Percentiles rank a stretch among this genome's conserved stretches.
Conservation (phyloP, 1,140 invertebrate species). For the Bombus breviceps region DNA sequence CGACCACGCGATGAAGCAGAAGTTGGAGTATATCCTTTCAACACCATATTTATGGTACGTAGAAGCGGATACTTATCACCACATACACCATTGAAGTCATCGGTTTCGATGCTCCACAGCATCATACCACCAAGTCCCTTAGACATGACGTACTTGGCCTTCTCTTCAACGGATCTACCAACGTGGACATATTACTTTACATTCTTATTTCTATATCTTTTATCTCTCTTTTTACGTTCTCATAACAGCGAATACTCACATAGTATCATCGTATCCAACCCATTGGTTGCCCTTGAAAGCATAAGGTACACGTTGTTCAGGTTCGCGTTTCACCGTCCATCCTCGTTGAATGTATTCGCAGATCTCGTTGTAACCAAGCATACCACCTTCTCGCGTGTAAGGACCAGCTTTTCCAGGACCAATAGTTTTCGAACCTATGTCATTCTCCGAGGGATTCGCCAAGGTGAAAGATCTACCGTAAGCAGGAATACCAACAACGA, state of each 20-base stretch:
- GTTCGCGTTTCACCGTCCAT: conserved; percentile 83
- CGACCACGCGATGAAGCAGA: conserved; percentile 43
- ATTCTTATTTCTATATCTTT: neutral
- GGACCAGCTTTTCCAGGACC: conserved; percentile 86
- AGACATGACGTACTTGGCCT: conserved; percentile 83
- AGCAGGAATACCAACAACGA: conserved; percentile 86
- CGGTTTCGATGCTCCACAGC: conserved; percentile 90
- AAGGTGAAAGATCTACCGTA: conserved; percentile 87
- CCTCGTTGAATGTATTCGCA: conserved; percentile 69
- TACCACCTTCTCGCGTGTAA: conserved; percentile 87
- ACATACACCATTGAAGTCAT: conserved; percentile 87
- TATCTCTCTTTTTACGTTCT: neutral
- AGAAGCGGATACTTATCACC: conserved; percentile 85
- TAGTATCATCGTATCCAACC: conserved; percentile 89
- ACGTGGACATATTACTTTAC: neutral
- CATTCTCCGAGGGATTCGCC: conserved; percentile 76
- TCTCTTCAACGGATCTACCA: conserved; percentile 81
- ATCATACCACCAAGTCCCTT: conserved; percentile 86
- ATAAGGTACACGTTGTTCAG: conserved; percentile 85
- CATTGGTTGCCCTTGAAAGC: conserved; percentile 86
- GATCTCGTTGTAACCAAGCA: conserved; percentile 90
- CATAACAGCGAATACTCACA: conserved; percentile 65
- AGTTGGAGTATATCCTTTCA: conserved; percentile 57
- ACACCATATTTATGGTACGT: conserved; percentile 82
- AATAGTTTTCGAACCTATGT: conserved; percentile 82